Conservation (phyloP, 2,888 invertebrate species). For the Pachymerium ferrugineum region DNA sequence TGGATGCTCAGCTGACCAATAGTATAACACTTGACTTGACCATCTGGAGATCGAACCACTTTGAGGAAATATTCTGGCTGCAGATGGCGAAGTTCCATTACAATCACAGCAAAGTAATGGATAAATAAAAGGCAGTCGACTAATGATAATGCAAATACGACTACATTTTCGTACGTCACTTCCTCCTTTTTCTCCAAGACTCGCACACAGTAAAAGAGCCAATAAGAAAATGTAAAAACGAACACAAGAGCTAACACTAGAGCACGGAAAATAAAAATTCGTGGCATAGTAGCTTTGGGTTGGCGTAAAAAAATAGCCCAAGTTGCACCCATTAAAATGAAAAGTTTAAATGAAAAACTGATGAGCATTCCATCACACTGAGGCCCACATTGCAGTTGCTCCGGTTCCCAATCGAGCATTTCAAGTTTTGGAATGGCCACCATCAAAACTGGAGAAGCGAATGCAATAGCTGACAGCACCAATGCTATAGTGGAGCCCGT, state of each 20-base stretch:
- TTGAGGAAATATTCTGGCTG: constrained; percentile 69
- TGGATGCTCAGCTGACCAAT: constrained; percentile 83
- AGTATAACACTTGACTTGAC: constrained; percentile 79
- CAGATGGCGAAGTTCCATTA: constrained; percentile 87
- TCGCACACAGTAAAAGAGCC: constrained; percentile 96
- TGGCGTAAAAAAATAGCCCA: constrained; percentile 88
- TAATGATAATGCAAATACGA: constrained; percentile 86
- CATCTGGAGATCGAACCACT: constrained; percentile 90
- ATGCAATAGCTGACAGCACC: constrained; percentile 72
- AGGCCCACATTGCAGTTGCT: constrained; percentile 70
- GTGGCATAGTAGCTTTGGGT: constrained; percentile 78
- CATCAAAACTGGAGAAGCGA: constrained; percentile 90
- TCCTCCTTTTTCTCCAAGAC: constrained; percentile 48
- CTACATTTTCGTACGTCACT: constrained; percentile 74
- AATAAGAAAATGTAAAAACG: constrained; percentile 90
- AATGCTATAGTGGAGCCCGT: constrained; percentile 73
- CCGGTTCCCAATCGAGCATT: constrained; percentile 42
- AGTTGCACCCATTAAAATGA: constrained; percentile 78
- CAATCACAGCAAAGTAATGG: constrained; percentile 85
- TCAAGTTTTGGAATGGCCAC: constrained; percentile 84
- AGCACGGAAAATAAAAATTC: constrained; percentile 84
- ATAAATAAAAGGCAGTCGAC: constrained; percentile 91
- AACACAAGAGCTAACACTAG: constrained; percentile 81
- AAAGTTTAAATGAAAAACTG: constrained; percentile 82
- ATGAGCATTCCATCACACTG: constrained; percentile 91